Conservation (phyloP, 2,888 invertebrate species). For the Blera fallax region DNA sequence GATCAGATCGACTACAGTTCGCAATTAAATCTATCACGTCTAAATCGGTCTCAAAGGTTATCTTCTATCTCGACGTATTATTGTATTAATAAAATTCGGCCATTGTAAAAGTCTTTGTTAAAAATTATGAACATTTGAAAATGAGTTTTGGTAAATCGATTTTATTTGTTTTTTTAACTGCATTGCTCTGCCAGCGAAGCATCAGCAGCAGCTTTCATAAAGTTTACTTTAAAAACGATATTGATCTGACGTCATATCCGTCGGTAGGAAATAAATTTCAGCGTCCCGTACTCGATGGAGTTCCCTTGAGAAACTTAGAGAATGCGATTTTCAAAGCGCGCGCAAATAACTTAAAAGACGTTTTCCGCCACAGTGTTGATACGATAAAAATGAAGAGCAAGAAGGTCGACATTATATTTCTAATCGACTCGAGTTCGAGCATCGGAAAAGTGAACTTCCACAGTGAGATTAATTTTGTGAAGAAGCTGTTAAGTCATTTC, state of each 20-base stretch:
- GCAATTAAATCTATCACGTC: background rate
- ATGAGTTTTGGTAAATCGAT: constrained; percentile 14
- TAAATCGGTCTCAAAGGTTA: constrained; percentile 51
- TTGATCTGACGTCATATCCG: constrained; percentile 64
- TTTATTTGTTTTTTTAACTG: background rate
- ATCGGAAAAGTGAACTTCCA: constrained; percentile 86
- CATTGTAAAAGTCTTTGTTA: background rate
- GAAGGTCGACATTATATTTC: constrained; percentile 85
- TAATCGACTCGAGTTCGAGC: constrained; percentile 87
- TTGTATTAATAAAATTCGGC: background rate
- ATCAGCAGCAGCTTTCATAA: background rate
- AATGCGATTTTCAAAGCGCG: constrained; percentile 55
- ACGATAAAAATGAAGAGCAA: constrained; percentile 80
- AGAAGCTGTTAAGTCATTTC: constrained; percentile 86
- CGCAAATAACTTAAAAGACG: constrained; percentile 40
- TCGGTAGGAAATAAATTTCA: constrained; percentile 64
- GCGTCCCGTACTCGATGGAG: constrained; percentile 58
- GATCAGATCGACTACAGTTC: constrained; percentile 14
- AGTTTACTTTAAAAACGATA: constrained; percentile 43
- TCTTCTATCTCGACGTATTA: constrained; percentile 11
- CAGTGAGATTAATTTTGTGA: constrained; percentile 87
- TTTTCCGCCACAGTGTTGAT: constrained; percentile 83
- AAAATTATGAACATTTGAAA: constrained; percentile 28
- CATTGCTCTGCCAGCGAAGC: background rate
- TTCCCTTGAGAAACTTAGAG: constrained; percentile 54